Percentiles rank a stretch among this genome's conserved stretches.
These are phyloP conservation scores for Rhagonycha lutea DNA, from an alignment of 2,888 invertebrate genomes.

Conservation along the genomic window DNA sequence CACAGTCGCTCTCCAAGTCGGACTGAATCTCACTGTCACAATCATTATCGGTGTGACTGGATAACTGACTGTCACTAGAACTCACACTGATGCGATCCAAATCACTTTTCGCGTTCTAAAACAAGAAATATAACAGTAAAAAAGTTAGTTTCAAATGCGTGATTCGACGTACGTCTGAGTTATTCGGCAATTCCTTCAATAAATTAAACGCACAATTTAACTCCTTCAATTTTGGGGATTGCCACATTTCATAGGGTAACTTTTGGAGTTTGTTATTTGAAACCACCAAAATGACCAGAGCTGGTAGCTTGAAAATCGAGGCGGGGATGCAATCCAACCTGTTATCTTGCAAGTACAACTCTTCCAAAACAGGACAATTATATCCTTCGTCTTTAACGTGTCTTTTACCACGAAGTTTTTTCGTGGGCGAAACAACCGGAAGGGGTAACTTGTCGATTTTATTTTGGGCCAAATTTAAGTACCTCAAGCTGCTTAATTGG, in stretches of 20 bases:
- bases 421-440: constrained; percentile 46
- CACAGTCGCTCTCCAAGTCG: constrained; percentile 48
- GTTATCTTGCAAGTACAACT: constrained; percentile 91
- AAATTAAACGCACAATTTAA: constrained; percentile 89
- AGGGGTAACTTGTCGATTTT: constrained; percentile 78
- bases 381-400: constrained; percentile 55
- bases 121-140: constrained; percentile 10
- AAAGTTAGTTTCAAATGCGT: not conserved
- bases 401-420: constrained; percentile 44
- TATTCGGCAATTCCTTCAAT: constrained; percentile 73
- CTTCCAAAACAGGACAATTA: constrained; percentile 81
- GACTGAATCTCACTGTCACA: constrained; percentile 44
- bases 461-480: constrained; percentile 87
- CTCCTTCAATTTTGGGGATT: constrained; percentile 82
- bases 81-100: constrained; percentile 52
- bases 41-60: constrained; percentile 49
- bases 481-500: constrained; percentile 75
- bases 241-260: constrained; percentile 85
- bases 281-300: constrained; percentile 82
- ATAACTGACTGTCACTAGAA: constrained; percentile 54
- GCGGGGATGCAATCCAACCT: constrained; percentile 81
- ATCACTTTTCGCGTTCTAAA: constrained; percentile 46
- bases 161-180: constrained; percentile 55
- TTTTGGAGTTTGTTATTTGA: constrained; percentile 89
- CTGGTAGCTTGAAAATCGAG: constrained; percentile 79